Conservation (phyloP, 2,113 vertebrate species). For the Pseudorectes ferrugineus region DNA sequence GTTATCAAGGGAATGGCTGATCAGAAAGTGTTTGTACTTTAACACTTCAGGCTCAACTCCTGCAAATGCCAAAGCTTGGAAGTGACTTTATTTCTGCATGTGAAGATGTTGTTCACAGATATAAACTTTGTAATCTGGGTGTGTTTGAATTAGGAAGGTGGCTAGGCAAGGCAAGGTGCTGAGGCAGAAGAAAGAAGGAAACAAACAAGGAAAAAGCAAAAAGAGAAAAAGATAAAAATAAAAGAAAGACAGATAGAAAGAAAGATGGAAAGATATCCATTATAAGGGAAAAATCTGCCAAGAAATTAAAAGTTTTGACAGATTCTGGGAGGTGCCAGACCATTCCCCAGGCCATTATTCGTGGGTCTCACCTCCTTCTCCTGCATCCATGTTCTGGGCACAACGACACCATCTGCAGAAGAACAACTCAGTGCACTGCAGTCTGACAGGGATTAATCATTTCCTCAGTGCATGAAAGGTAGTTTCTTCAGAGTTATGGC, state of each 20-base stretch:
- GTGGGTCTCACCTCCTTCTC: background rate
- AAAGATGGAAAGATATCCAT: background rate
- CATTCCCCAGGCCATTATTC: background rate
- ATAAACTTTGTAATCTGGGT: background rate
- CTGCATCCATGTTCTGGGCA: background rate
- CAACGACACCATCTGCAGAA: background rate
- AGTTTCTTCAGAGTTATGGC: background rate
- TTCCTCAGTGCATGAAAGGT: background rate
- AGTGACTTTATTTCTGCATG: conserved; percentile 41
- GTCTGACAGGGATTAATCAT: background rate
- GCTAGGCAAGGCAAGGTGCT: background rate
- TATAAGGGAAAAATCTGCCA: background rate
- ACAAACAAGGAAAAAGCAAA: background rate
- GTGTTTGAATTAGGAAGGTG: background rate
- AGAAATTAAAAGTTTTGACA: background rate
- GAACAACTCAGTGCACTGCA: background rate
- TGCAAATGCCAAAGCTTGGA: conserved; percentile 30
- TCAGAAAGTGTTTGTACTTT: conserved; percentile 59
- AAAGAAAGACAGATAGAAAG: background rate
- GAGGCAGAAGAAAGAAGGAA: background rate
- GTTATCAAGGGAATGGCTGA: conserved; percentile 52
- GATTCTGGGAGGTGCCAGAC: background rate
- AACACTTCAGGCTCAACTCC: conserved; percentile 61
- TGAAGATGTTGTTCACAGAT: conserved; percentile 19
- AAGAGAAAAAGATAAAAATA: background rate